These are phyloP conservation scores for Carassius auratus DNA, from an alignment of 2,113 vertebrate species.

Conservation along the genomic window DNA sequence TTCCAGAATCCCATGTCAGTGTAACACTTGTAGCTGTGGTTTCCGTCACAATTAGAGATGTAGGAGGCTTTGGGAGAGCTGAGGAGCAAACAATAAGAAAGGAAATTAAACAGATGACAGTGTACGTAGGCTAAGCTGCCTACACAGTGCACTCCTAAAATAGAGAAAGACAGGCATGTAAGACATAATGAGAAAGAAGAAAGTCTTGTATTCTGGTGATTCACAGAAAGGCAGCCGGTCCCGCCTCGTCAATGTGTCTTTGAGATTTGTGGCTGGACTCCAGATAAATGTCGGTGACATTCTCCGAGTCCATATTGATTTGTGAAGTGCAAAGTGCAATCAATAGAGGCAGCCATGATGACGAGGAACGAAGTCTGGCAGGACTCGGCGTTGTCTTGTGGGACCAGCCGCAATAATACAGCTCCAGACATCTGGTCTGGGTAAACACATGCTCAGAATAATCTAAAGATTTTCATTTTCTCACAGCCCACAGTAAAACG, in stretches of 20 bases:
- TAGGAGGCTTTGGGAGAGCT: constrained; percentile 92
- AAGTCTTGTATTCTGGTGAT: constrained; percentile 54
- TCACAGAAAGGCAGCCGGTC: constrained; percentile 17
- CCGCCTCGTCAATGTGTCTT: constrained; percentile 53
- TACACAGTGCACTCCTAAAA: constrained; percentile 22
- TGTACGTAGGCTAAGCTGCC: constrained; percentile 16
- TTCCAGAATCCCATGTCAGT: constrained; percentile 95
- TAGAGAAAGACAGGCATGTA: background rate
- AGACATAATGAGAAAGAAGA: constrained; percentile 18
- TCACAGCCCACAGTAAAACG: constrained; percentile 39
- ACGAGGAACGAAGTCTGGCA: constrained; percentile 11
- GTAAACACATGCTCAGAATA: constrained; percentile 50
- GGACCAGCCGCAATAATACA: constrained; percentile 26
- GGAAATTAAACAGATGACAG: constrained; percentile 1
- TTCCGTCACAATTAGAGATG: constrained; percentile 89
- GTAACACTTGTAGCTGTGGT: constrained; percentile 98
- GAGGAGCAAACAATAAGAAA: constrained; percentile 42
- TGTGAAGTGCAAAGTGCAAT: constrained; percentile 64
- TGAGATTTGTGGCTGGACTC: constrained; percentile 42
- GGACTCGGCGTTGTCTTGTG: constrained; percentile 43
- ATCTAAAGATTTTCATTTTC: constrained; percentile 47
- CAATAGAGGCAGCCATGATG: constrained; percentile 61
- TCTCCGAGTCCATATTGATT: constrained; percentile 66
- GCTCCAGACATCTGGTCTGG: constrained; percentile 46
- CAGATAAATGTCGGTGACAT: constrained; percentile 69